Percentiles rank a stretch among this genome's conserved stretches.
These are phyloP conservation scores for Amiota communis DNA, from an alignment of 2,888 invertebrate species.

Conservation along the genomic window DNA sequence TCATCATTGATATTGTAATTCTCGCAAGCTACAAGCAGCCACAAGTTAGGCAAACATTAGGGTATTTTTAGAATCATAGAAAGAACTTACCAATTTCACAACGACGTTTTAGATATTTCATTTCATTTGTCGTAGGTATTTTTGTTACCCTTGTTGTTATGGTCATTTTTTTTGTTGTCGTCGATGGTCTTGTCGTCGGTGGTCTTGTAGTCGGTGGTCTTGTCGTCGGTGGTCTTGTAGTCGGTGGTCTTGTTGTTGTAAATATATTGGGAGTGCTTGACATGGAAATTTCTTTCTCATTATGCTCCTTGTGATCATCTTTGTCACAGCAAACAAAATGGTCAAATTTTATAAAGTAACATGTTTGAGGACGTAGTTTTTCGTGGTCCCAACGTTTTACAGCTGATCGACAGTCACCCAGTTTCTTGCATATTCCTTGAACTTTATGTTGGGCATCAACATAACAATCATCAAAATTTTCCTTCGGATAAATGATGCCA, in stretches of 20 bases:
- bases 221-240: slow-evolving; percentile 26
- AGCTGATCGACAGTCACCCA: slow-evolving; percentile 57
- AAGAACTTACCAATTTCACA: slow-evolving; percentile 53
- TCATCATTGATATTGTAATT: slow-evolving; percentile 27
- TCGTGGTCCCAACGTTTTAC: slow-evolving; percentile 53
- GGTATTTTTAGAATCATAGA: too few relatives aligned
- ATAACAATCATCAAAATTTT: slow-evolving; percentile 56
- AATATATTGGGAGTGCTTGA: slow-evolving; percentile 10
- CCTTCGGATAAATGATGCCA: slow-evolving; percentile 58
- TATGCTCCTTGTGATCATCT: neutral
- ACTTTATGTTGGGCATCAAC: slow-evolving; percentile 43
- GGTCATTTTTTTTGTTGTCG: neutral
- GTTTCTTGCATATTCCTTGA: slow-evolving; percentile 53
- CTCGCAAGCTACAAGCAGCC: neutral
- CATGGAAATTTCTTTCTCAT: neutral
- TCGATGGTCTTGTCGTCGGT: slow-evolving; percentile 23
- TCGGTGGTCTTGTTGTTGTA: neutral
- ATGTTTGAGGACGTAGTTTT: slow-evolving; percentile 58
- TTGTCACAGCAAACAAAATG: slow-evolving; percentile 61
- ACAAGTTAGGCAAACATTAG: neutral
- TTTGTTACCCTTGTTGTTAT: slow-evolving; percentile 23
- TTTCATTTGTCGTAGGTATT: slow-evolving; percentile 24
- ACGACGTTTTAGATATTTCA: slow-evolving; percentile 37
- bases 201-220: slow-evolving; percentile 19
- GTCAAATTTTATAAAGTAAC: slow-evolving; percentile 64